Evolutionary conservation across 2,113 vertebrate species (phyloP), one percentile per base, ranked within the genome.

Genomic region (Sialia sialis): DNA sequence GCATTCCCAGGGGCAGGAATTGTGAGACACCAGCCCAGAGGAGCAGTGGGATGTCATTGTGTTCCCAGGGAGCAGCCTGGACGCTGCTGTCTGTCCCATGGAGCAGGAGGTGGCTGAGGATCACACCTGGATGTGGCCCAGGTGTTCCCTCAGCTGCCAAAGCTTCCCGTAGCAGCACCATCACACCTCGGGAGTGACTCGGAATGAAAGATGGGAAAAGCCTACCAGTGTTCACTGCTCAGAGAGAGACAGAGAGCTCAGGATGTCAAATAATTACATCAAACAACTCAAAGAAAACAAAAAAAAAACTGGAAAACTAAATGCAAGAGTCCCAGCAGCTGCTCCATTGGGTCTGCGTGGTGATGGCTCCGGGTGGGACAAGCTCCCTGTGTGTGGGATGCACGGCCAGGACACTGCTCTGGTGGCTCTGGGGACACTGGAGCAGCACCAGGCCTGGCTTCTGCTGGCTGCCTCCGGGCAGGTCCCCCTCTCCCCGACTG

Each of bases 341-440:
- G n/a, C 36, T 52, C 56, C 1, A 2, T 4, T 15, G 23, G 32
- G 34, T 34, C 23, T 0, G 2, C 4, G 2, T 15, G 12, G 77
- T 0, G 5, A 10, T 5, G 89, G 34, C 63, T 8, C 30, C 5
- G 0, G 49, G 64, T 0, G 5, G 13, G 3, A 18, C 1, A 10
- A 11, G 43, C 19, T 64, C 46, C 38, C 36, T 4, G 23, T 1
- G 2, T 0, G 2, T 3, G 30, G 8, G 58, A 29, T 3, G 6
- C 38, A 16, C 1, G 80, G 41, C 63, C 9, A 13, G 1, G 74
- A 29, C 25, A 4, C 8, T 1, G 52, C 32, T 32, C 16, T 0
- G 2, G 51, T 1, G 67, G 16, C n/a, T 41, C 69, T 1, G 1
- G 69, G 52, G 52, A 46, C 3, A 10, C 27, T 0, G 0, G 46